phyloP scores from a whole-genome alignment of 2,113 vertebrate species.

The Cochlearius cochlearius region DNA sequence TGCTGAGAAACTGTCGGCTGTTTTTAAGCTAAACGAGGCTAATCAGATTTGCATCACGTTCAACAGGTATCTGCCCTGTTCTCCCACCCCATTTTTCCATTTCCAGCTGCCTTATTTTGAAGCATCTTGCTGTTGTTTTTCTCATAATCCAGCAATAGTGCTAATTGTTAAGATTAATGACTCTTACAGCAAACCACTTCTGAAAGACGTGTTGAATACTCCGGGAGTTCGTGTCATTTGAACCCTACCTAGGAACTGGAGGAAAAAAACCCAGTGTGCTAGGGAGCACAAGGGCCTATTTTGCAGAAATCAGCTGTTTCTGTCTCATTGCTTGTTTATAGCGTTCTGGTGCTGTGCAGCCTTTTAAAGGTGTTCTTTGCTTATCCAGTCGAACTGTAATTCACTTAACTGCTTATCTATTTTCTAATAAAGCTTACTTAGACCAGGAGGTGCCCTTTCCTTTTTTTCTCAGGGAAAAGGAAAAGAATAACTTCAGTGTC shows the following conservation, averaged over 20 bases:
- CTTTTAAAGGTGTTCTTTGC: background rate
- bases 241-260: background rate
- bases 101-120: background rate
- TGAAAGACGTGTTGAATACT: background rate
- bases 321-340: background rate
- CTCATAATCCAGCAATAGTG: background rate
- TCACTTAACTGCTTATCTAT: background rate
- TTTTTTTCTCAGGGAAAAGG: background rate
- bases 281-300: background rate
- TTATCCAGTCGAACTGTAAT: background rate
- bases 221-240: background rate
- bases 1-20: background rate
- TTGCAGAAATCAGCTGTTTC: background rate
- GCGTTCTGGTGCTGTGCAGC: background rate
- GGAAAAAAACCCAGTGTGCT: background rate
- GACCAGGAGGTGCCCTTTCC: background rate
- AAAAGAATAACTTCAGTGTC: background rate
- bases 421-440: background rate
- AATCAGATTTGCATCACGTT: fast-evolving
- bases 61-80: background rate
- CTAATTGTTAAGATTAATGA: background rate
- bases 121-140: background rate
- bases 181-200: background rate
- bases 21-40: background rate
- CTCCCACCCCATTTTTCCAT: background rate